phyloP scores from a whole-genome alignment of 2,113 vertebrate species.

The Phyllopteryx taeniolatus region DNA sequence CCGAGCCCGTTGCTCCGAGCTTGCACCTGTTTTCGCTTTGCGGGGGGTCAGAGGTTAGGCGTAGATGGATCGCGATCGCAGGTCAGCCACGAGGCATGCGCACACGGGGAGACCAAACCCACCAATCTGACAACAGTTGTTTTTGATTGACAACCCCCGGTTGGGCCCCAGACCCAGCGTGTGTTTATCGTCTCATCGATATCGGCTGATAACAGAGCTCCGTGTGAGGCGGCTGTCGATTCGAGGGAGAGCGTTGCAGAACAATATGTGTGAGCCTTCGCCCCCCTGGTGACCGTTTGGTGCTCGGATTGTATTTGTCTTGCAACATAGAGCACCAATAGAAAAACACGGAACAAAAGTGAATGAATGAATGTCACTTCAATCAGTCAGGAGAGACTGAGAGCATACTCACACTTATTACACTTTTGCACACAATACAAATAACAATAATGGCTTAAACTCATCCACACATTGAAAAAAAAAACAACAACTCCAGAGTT shows the following conservation, averaged over 20 bases:
- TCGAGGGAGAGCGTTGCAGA: slow-evolving; percentile 12
- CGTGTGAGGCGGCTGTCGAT: background rate
- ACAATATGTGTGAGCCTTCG: background rate
- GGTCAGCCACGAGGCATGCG: slow-evolving; percentile 52
- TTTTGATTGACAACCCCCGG: slow-evolving; percentile 41
- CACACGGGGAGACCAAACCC: slow-evolving; percentile 27
- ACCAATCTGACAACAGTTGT: slow-evolving; percentile 28
- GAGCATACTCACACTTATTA: too few species aligned
- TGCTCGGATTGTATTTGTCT: background rate
- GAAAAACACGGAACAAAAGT: background rate
- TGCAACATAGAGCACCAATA: slow-evolving; percentile 1
- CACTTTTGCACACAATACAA: too few species aligned
- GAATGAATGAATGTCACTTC: background rate
- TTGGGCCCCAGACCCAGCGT: slow-evolving; percentile 22
- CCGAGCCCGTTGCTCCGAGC: slow-evolving; percentile 14
- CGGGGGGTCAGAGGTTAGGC: slow-evolving; percentile 48
- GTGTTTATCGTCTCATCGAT: slow-evolving; percentile 27
- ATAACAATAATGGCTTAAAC: too few species aligned
- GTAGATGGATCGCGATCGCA: slow-evolving; percentile 55
- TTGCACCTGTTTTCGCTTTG: slow-evolving; percentile 62
- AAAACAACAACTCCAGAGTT: too few species aligned
- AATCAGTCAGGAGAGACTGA: background rate
- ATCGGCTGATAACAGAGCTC: slow-evolving; percentile 44
- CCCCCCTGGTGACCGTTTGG: slow-evolving; percentile 16
- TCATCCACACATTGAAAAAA: background rate